Conservation (phyloP, 2,113 vertebrate genomes). For the Aegithalos caudatus region DNA sequence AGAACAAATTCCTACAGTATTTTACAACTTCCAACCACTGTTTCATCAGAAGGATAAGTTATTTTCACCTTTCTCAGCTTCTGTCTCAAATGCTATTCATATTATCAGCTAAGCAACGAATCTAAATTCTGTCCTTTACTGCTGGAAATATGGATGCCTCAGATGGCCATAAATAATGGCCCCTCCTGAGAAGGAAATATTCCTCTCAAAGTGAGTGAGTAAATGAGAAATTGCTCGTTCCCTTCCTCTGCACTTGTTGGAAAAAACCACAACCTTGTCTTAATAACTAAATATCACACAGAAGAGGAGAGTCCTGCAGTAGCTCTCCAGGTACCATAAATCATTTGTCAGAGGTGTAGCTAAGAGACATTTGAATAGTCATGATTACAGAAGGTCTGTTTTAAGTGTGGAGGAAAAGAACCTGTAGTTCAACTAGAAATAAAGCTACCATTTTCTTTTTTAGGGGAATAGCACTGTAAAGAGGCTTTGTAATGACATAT, state of each 20-base stretch:
- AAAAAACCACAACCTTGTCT: neutral
- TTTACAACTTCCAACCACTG: neutral
- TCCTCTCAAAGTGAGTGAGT: neutral
- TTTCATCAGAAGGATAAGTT: neutral
- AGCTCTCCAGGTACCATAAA: neutral
- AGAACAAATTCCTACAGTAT: neutral
- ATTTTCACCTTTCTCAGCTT: slow-evolving; percentile 7
- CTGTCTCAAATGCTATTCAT: slow-evolving; percentile 10
- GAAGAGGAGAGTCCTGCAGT: neutral
- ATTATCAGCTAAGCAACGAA: neutral
- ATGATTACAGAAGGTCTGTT: neutral
- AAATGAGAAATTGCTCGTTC: neutral
- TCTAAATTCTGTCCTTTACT: neutral
- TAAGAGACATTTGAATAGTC: neutral
- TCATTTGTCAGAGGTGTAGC: neutral
- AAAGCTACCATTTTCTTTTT: neutral
- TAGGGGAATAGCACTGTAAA: neutral
- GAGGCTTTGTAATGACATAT: neutral
- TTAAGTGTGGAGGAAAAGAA: neutral
- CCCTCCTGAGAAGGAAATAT: neutral
- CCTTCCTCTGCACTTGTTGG: neutral
- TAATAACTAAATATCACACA: neutral
- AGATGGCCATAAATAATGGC: neutral
- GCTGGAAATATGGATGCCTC: neutral
- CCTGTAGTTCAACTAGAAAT: neutral